Conservation (phyloP, 2,797 vertebrate genomes). For the Margarornis squamiger region DNA sequence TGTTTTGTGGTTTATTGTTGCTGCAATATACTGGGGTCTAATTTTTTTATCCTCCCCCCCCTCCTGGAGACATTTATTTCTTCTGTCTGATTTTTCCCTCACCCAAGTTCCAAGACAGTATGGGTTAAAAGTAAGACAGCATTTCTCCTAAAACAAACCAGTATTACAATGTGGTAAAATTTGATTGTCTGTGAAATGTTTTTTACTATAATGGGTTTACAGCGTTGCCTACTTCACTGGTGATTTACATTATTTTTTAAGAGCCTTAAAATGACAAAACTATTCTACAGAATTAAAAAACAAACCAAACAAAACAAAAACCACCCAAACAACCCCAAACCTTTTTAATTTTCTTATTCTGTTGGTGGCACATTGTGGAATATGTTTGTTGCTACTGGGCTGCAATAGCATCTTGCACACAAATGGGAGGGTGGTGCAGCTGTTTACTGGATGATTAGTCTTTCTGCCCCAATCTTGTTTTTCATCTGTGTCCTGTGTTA, state of each 20-base stretch:
- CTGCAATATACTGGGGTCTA: neutral
- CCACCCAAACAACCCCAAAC: accelerated
- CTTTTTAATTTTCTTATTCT: neutral
- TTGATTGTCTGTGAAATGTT: neutral
- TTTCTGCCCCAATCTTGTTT: neutral
- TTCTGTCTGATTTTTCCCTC: neutral
- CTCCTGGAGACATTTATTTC: neutral
- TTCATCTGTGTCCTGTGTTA: neutral
- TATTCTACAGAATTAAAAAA: neutral
- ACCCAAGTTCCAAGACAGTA: neutral
- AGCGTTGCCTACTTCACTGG: neutral
- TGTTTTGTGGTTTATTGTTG: neutral
- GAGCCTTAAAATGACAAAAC: neutral
- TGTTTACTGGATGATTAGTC: neutral
- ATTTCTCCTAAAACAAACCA: neutral
- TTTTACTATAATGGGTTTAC: neutral
- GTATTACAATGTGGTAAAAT: neutral
- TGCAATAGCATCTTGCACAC: neutral
- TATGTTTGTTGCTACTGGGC: neutral
- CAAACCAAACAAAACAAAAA: neutral
- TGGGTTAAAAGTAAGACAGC: neutral
- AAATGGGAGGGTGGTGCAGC: neutral
- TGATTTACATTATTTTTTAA: neutral
- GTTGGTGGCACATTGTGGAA: neutral
- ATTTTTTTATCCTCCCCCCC: neutral